Base-by-base conservation (phyloP, 2,888 invertebrate genomes). In the Cyclophora punctaria region DNA sequence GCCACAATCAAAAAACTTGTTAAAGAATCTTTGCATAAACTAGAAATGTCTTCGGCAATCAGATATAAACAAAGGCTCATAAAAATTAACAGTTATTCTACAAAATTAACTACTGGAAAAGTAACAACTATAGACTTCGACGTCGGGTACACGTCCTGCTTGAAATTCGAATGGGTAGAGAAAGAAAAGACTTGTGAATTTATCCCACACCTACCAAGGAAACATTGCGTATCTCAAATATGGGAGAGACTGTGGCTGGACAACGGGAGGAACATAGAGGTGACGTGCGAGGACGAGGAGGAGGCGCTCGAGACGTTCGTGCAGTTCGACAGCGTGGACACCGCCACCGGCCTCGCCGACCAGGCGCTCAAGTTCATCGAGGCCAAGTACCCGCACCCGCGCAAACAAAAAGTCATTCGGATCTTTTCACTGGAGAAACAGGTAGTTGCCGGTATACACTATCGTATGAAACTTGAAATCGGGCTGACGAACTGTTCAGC, bases 351-450 rank as follows among this genome's bases (percentile, higher is more conserved):
- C 37, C 52, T 88, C 20, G 83, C 84, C 2, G 68, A 73, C 44
- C 73, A 78, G 55, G 80, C 83, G 3, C 62, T 88, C 45, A 86
- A 78, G 65, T 77, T 83, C 44, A 80, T 88, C 37, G 88, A 88
- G 61, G 83, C 82, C 0, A 88, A 86, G 56, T 88, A 88, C 58
- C 83, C 84, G 2, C 71, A 80, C 55, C 76, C 81, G 4, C 69
- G 68, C 5, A 81, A 78, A 57, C 85, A 83, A 55, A 79, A 78
- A 64, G 66, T 88, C 4, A 74, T 84, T 2, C 71, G 82, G 55
- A 76, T 88, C 63, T 79, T 82, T 59, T 83, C 84, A 6, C 63
- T 86, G 37, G 80, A 86, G 44, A 85, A 81, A 56, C 85, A 86
- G 59, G 64, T 71, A n/a, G 67, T 85, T 2, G 85, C 86, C 7